Evolutionary conservation across 2,797 vertebrate genomes (phyloP).

Genomic region (Clarias laeviceps): DNA sequence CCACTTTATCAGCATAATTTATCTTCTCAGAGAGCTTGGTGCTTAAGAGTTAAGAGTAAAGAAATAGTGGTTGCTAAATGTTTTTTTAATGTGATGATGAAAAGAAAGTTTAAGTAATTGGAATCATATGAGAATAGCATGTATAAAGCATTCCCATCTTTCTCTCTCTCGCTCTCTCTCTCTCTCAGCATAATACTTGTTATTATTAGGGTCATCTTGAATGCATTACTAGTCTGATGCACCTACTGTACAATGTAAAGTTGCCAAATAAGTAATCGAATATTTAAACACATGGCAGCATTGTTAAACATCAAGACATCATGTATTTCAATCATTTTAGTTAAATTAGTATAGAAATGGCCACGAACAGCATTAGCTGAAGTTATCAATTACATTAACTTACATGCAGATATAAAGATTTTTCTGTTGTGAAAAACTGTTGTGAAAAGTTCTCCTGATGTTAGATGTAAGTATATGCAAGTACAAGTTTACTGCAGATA

Average conservation of each 20-base stretch:
- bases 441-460: no score
- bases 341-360: not conserved
- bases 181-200: not conserved
- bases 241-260: not conserved
- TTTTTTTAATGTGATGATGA: not conserved
- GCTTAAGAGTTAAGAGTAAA: not conserved
- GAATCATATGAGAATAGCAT: not conserved
- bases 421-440: not conserved
- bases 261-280: not conserved
- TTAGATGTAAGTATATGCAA: no score
- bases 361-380: not conserved
- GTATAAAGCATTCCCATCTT: not conserved
- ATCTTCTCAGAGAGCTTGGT: not conserved
- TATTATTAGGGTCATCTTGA: not conserved
- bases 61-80: not conserved
- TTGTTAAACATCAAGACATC: not conserved
- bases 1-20: not conserved
- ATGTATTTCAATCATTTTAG: not conserved
- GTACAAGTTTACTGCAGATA: no score
- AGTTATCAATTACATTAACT: not conserved
- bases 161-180: no score
- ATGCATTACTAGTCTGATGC: not conserved
- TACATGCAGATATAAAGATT: not conserved
- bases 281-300: not conserved
- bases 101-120: not conserved